Evolutionary conservation across 2,888 invertebrate genomes (phyloP).

Genomic region (Timandra comae): DNA sequence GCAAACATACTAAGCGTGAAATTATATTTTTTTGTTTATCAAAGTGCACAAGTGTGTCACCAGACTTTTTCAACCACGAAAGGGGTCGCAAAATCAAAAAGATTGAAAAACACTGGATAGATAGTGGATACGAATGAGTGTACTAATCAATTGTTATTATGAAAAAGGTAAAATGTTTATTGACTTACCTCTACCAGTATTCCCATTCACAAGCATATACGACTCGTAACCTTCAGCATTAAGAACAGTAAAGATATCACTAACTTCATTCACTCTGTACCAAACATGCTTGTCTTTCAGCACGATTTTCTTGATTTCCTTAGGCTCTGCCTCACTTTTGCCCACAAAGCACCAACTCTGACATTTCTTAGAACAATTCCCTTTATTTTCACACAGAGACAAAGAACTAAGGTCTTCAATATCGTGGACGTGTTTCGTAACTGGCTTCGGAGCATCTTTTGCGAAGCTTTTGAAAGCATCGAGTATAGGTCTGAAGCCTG

Average conservation of each 20-base stretch:
- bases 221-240: constrained; percentile 46
- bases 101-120: too few relatives aligned
- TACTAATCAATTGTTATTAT: too few relatives aligned
- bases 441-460: constrained; percentile 66
- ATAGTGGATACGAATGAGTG: too few relatives aligned
- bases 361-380: constrained; percentile 46
- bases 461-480: constrained; percentile 88
- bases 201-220: constrained; percentile 82
- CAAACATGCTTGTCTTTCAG: constrained; percentile 61
- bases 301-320: constrained; percentile 31
- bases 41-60: too few relatives aligned
- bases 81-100: too few relatives aligned
- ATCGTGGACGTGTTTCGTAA: constrained; percentile 57
- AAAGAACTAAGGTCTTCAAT: constrained; percentile 55
- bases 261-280: constrained; percentile 67
- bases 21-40: too few relatives aligned
- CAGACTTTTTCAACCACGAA: too few relatives aligned
- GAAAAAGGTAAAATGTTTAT: too few relatives aligned
- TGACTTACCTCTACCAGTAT: constrained; percentile 80
- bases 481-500: constrained; percentile 85
- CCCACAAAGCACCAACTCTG: constrained; percentile 44
- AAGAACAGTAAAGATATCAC: constrained; percentile 68
- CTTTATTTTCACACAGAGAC: constrained; percentile 27
- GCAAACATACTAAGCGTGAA: too few relatives aligned
- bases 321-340: constrained; percentile 26